Evolutionary conservation across 2,888 invertebrate genomes (phyloP).

Genomic region (Dorcus parallelipipedus): DNA sequence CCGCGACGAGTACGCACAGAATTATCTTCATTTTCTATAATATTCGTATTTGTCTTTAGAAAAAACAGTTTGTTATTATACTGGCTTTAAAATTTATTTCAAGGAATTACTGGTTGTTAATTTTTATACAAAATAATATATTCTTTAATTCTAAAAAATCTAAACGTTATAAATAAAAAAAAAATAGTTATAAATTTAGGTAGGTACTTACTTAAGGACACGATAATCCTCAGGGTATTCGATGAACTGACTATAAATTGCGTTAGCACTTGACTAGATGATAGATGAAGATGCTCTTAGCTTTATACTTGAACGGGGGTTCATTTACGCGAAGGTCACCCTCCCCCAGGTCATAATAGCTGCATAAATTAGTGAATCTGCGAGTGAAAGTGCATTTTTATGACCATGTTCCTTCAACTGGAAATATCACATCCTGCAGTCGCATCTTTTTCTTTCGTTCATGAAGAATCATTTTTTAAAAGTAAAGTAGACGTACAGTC

Average conservation of each 20-base stretch:
- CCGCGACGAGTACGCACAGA: constrained; percentile 2
- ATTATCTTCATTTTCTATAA: constrained; percentile 10
- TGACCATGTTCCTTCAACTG: too few species aligned
- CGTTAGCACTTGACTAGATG: background rate
- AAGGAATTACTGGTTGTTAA: background rate
- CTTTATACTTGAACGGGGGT: constrained; percentile 13
- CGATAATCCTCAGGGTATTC: too few species aligned
- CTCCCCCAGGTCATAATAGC: constrained; percentile 11
- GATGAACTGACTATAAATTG: too few species aligned
- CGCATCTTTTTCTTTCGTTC: background rate
- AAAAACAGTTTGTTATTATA: background rate
- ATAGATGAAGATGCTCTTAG: background rate
- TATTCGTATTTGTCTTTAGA: background rate
- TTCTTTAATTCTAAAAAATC: too few species aligned
- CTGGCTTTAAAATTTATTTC: background rate
- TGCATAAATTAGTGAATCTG: constrained; percentile 13
- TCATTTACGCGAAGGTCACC: constrained; percentile 15
- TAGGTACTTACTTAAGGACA: too few species aligned
- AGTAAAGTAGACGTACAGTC: background rate
- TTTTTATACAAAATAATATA: background rate
- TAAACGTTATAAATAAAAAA: too few species aligned
- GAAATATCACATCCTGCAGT: background rate
- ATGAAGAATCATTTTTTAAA: background rate
- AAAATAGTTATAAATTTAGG: too few species aligned
- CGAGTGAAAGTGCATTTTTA: constrained; percentile 1